A percentile compares a stretch with the other conserved stretches of the same genome.
These are phyloP conservation scores for Agrochola circellaris DNA, from an alignment of 2,888 invertebrate genomes.

Conservation along the genomic window DNA sequence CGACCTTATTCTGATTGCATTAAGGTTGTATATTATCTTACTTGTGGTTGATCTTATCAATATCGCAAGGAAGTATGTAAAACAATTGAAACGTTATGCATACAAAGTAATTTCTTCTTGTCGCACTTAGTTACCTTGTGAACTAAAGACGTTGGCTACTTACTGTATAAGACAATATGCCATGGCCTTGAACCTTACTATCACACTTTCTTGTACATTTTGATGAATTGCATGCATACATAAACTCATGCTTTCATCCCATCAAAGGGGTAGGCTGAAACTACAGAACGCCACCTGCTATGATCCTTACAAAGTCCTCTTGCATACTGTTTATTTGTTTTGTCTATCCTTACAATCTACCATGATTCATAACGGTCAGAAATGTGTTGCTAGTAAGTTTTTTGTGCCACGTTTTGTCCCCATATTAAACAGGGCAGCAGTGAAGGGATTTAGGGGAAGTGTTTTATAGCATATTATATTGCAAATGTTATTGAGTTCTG, in stretches of 20 bases:
- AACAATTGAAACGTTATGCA: constrained; percentile 45
- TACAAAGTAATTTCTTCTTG: constrained; percentile 33
- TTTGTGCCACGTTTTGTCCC: background rate
- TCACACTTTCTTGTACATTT: too few species aligned
- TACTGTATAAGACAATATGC: background rate
- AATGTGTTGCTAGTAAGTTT: too few species aligned
- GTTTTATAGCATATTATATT: background rate
- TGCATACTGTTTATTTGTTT: background rate
- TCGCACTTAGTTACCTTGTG: constrained; percentile 16
- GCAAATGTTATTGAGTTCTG: background rate
- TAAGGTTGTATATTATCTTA: constrained; percentile 20
- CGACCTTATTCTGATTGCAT: background rate
- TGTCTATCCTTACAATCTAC: background rate
- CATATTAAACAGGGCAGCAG: background rate
- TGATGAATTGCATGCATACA: too few species aligned
- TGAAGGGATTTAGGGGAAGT: background rate
- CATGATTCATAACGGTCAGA: background rate
- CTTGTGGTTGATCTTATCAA: constrained; percentile 27
- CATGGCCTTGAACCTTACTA: constrained; percentile 1
- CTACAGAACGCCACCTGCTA: too few species aligned
- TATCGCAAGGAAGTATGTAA: constrained; percentile 27
- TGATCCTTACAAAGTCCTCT: too few species aligned
- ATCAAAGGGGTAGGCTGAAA: too few species aligned
- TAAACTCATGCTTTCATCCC: too few species aligned
- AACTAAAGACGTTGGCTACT: background rate